A percentile compares a stretch with the other conserved stretches of the same genome.
phyloP scores from a whole-genome alignment of 2,888 invertebrate species.

The Euphydryas editha region DNA sequence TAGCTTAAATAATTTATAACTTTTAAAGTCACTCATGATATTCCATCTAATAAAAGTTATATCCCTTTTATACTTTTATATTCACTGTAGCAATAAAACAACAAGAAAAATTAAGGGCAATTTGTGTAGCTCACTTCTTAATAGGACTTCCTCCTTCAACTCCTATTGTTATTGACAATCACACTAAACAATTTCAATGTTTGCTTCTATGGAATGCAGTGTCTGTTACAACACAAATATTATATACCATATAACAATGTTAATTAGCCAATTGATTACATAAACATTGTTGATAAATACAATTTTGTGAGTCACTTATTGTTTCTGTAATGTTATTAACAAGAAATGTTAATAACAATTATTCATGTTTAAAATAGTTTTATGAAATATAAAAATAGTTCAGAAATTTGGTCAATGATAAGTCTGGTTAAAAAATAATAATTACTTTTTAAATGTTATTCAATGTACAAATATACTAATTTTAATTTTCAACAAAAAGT shows the following conservation, averaged over 20 bases:
- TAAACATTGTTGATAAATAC: slow-evolving; percentile 7
- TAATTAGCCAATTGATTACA: neutral
- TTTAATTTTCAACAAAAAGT: too few relatives aligned
- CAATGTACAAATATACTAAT: too few relatives aligned
- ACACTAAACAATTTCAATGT: slow-evolving; percentile 38
- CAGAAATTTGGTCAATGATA: too few relatives aligned
- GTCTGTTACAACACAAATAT: neutral
- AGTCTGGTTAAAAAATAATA: too few relatives aligned
- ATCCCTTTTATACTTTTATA: slow-evolving; percentile 28
- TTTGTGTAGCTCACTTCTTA: slow-evolving; percentile 68
- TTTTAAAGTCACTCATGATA: neutral
- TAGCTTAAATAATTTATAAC: neutral
- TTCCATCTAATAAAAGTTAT: slow-evolving; percentile 4
- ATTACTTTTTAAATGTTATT: too few relatives aligned
- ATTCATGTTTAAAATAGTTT: too few relatives aligned
- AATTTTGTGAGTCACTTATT: neutral
- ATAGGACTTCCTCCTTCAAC: slow-evolving; percentile 77
- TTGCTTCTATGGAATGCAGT: slow-evolving; percentile 15
- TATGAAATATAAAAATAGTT: too few relatives aligned
- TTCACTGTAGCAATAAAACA: slow-evolving; percentile 56
- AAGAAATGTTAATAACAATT: neutral
- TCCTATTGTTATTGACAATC: slow-evolving; percentile 54
- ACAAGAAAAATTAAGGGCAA: slow-evolving; percentile 76
- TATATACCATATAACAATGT: neutral
- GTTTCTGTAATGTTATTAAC: neutral